Evolutionary conservation across 1,140 invertebrate species (phyloP).

Genomic region (Bombus huntii): DNA sequence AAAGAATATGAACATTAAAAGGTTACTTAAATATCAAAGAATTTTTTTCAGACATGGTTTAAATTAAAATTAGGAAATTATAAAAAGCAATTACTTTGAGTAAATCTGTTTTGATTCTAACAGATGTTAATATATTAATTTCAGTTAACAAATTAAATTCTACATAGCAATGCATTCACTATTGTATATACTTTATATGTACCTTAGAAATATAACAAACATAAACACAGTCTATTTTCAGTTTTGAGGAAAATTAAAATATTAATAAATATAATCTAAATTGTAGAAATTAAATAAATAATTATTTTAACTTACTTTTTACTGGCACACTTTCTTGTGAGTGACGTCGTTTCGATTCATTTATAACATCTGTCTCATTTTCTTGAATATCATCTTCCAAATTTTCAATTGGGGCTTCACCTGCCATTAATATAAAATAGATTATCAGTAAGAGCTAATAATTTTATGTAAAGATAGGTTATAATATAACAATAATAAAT

Average conservation of each 20-base stretch:
- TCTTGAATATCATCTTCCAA: constrained; percentile 59
- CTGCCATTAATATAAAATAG: constrained; percentile 68
- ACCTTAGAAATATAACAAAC: too few species aligned
- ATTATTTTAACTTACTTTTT: constrained; percentile 63
- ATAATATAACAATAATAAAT: not conserved
- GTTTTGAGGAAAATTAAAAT: not conserved
- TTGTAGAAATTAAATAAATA: not conserved
- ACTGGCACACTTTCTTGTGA: constrained; percentile 43
- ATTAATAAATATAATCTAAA: not conserved
- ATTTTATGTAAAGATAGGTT: constrained; percentile 19
- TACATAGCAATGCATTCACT: too few species aligned
- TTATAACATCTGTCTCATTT: not conserved
- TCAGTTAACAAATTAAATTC: too few species aligned
- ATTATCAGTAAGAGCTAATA: constrained; percentile 49
- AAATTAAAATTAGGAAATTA: too few species aligned
- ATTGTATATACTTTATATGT: too few species aligned
- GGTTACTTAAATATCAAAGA: too few species aligned
- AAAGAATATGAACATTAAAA: too few species aligned
- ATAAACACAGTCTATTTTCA: not conserved
- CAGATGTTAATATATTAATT: too few species aligned
- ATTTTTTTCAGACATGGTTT: too few species aligned
- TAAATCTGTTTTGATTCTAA: too few species aligned
- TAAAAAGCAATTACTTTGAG: too few species aligned
- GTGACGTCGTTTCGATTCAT: constrained; percentile 34
- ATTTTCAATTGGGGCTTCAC: constrained; percentile 64